A percentile compares a stretch with the other conserved stretches of the same genome.
phyloP scores from a whole-genome alignment of 2,797 vertebrate species.

The Tragelaphus eurycerus region DNA sequence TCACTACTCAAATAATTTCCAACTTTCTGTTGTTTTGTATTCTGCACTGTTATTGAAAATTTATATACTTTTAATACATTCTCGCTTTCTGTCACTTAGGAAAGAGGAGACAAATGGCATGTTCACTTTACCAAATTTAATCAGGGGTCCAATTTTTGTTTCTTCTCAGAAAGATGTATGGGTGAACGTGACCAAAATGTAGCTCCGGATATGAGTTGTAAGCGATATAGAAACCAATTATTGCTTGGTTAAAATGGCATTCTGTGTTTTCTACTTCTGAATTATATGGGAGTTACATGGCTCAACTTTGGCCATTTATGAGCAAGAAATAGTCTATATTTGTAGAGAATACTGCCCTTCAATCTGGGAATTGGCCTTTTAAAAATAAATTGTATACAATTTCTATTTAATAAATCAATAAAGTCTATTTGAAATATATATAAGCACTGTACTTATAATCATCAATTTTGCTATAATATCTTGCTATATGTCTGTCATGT shows the following conservation, averaged over 20 bases:
- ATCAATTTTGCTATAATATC: not conserved
- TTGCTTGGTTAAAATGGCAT: not conserved
- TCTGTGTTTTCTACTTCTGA: not conserved
- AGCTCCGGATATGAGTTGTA: not conserved
- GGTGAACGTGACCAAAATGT: not conserved
- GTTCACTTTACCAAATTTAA: not conserved
- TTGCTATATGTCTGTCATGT: too few relatives aligned
- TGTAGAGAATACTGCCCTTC: not conserved
- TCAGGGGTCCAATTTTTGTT: not conserved
- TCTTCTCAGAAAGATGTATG: not conserved
- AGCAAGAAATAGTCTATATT: not conserved
- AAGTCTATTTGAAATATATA: not conserved
- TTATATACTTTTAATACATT: not conserved
- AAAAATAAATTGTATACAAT: not conserved
- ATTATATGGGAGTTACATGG: not conserved
- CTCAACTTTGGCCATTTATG: not conserved
- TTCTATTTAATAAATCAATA: not conserved
- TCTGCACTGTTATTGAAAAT: not conserved
- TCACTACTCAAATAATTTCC: not conserved
- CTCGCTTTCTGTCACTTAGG: not conserved
- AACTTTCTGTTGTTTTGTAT: not conserved
- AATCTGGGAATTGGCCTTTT: not conserved
- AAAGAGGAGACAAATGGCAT: not conserved
- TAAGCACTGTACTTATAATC: not conserved
- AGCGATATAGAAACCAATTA: not conserved